Conservation (phyloP, 2,888 invertebrate species). For the Seira musarum region DNA sequence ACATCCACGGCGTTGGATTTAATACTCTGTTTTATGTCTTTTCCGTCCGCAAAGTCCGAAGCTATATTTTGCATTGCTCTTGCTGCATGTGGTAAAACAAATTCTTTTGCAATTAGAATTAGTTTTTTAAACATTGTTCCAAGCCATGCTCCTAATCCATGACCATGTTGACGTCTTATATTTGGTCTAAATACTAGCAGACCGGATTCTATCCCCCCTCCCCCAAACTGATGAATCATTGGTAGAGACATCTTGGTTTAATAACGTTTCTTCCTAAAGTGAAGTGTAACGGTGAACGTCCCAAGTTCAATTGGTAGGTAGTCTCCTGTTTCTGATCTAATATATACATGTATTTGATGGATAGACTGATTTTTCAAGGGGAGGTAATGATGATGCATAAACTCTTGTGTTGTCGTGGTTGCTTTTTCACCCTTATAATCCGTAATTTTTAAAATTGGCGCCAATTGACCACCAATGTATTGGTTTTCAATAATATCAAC, state of each 20-base stretch:
- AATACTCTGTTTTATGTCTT: slow-evolving; percentile 18
- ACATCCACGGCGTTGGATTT: background rate
- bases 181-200: slow-evolving; percentile 11
- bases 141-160: slow-evolving; percentile 33
- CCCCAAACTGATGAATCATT: slow-evolving; percentile 10
- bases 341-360: background rate
- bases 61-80: background rate
- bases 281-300: slow-evolving; percentile 21
- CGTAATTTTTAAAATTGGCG: background rate
- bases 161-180: slow-evolving; percentile 24
- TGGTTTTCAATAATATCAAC: background rate
- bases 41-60: background rate
- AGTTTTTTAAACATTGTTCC: background rate
- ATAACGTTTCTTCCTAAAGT: slow-evolving; percentile 15
- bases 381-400: background rate
- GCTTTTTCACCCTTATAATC: background rate
- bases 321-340: slow-evolving; percentile 29
- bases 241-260: slow-evolving; percentile 8
- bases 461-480: background rate
- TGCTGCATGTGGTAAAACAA: slow-evolving; percentile 10
- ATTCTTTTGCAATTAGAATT: background rate
- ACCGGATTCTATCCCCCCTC: background rate
- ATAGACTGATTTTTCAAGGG: background rate
- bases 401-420: background rate
- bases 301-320: slow-evolving; percentile 34